Conservation (phyloP, 2,888 invertebrate genomes). For the Resseliella maxima region DNA sequence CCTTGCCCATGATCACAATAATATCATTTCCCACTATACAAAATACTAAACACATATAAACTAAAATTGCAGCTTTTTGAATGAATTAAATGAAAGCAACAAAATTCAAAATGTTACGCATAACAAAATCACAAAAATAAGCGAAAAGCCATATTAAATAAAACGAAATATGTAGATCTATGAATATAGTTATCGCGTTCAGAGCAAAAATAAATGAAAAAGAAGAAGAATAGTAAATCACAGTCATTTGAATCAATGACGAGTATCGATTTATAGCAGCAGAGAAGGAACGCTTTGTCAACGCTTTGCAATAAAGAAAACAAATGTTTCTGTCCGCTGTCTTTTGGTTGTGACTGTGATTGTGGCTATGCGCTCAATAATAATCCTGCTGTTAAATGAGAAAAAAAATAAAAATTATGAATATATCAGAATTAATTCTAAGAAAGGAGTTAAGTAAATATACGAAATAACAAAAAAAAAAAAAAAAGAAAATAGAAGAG, state of each 20-base stretch:
- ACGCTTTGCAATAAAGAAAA: neutral
- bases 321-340: neutral
- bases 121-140: neutral
- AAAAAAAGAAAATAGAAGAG: neutral
- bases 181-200: neutral
- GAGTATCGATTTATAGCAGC: neutral
- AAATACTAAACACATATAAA: neutral
- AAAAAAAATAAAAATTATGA: neutral
- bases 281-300: too few relatives aligned
- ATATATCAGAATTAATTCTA: conserved; percentile 38
- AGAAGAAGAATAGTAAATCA: neutral
- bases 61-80: neutral
- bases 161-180: conserved; percentile 12
- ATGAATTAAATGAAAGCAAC: too few relatives aligned
- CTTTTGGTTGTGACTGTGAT: neutral
- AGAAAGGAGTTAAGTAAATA: neutral
- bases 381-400: neutral
- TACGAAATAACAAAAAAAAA: neutral
- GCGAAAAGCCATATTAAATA: neutral
- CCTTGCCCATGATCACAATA: neutral
- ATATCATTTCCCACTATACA: neutral
- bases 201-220: neutral
- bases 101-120: neutral
- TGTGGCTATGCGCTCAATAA: neutral
- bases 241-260: neutral